Conservation (phyloP, 2,797 vertebrate genomes). For the Ctenopoma multispine region DNA sequence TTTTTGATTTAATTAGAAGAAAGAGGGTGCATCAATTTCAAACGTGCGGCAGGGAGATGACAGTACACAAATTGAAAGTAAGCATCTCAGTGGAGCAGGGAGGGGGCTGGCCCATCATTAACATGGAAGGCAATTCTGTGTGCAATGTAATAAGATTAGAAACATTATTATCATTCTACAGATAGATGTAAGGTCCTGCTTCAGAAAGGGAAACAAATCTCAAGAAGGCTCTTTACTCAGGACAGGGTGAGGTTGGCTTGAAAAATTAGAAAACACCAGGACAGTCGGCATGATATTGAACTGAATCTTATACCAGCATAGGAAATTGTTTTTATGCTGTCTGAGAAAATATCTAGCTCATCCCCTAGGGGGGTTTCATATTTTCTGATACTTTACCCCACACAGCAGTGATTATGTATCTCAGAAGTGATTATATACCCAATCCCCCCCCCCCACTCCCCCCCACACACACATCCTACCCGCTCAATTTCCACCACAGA, state of each 20-base stretch:
- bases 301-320: conserved; percentile 37
- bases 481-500: conserved; percentile 23
- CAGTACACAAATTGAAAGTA: conserved; percentile 89
- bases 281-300: conserved; percentile 29
- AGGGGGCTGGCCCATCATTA: conserved; percentile 82
- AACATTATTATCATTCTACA: conserved; percentile 83
- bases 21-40: conserved; percentile 84
- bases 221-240: conserved; percentile 37
- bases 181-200: conserved; percentile 66
- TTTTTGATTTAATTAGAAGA: conserved; percentile 88
- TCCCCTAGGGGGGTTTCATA: conserved; percentile 42
- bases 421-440: conserved; percentile 59
- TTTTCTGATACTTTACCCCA: conserved; percentile 58
- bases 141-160: conserved; percentile 87
- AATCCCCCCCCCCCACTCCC: background rate
- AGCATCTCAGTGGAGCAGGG: conserved; percentile 78
- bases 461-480: background rate
- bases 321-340: conserved; percentile 40
- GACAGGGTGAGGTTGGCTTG: conserved; percentile 24
- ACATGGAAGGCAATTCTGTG: conserved; percentile 84
- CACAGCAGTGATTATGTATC: conserved; percentile 58
- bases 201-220: conserved; percentile 31
- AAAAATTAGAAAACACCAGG: conserved; percentile 11
- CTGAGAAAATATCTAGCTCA: conserved; percentile 47
- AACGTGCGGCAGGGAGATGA: conserved; percentile 80